Base-by-base conservation (phyloP, 2,888 invertebrate genomes). In the Trissolcus brochymenae region DNA sequence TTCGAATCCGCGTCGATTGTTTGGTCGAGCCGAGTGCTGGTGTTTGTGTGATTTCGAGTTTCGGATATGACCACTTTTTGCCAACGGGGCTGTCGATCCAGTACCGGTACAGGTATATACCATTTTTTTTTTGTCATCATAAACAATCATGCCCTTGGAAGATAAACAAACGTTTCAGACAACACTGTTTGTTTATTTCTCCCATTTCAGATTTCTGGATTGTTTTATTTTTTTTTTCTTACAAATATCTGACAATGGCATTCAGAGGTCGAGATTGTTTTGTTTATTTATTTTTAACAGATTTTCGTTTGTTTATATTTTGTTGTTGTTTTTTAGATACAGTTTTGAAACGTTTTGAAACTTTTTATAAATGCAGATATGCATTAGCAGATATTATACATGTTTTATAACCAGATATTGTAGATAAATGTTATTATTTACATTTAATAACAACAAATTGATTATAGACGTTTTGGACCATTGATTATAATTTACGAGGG, bases 21-120 rank as follows among this genome's bases (percentile, higher is more conserved):
- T 66, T 7, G n/a, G n/a, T 16, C n/a, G 49, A 25, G 14, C 4
- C 57, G 11, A 50, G 72, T 65, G 72, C 55, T 66, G 51, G 73
- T 74, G 66, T 40, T 54, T 55, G 60, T 73, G 73, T 51, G 66
- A 41, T 60, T 13, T 11, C 9, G 14, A 29, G 40, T 43, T 21
- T 50, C 13, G 64, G 19, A 54, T 54, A 49, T 21, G 16, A 35
- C 35, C 7, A 35, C 7, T 7, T 9, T 35, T 35, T 35, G 35
- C 35, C 35, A 35, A 7, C 35, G 35, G 35, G 11, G 9, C 7
- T 35, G 9, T 35, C 3, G 17, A 43, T 71, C 25, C 25, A 35
- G 11, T 14, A 41, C 4, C 49, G 55, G 29, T 50, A 55, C 60
- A 66, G 73, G 66, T 55, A 60, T 49, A 19, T n/a, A n/a, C n/a